Base-by-base conservation (phyloP, 2,797 vertebrate genomes). In the Poeciliopsis gracilis region DNA sequence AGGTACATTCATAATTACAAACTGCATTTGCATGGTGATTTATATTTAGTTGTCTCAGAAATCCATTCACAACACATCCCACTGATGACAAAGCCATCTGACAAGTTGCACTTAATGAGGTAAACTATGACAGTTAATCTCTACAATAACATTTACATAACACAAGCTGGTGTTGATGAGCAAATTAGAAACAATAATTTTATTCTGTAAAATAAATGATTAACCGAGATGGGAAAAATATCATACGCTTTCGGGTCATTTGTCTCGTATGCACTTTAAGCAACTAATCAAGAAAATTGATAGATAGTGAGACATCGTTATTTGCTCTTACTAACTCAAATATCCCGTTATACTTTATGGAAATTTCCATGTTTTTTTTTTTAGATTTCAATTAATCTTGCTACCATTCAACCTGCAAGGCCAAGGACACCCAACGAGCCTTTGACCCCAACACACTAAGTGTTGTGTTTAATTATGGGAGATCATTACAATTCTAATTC, bases 41-140 rank as follows among this genome's bases (percentile, higher is more conserved):
- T 87, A 76, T 81, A 86, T 91, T 88, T 90, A 91, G 90, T 91
- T 88, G 86, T 90, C 86, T 80, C 43, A 16, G 70, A 67, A 76
- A 69, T 71, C 90, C 67, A 30, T 87, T 86, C 67, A 5, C 73
- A 83, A 75, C 81, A 55, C 69, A 78, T 89, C 86, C 76, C n/a
- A 4, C 76, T 77, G 87, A 83, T 85, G 88, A 89, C 86, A 86
- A 87, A 90, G 75, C 72, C 75, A 72, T 88, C 84, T 89, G 86
- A 93, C 90, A 85, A 66, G 77, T 82, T 59, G 10, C 36, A 77
- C 81, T 84, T 93, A 93, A 93, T 92, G 90, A 92, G 87, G 85
- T 88, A 89, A 91, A 91, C 86, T 10, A 49, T 77, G 87, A 86
- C 75, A 77, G 73, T 85, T 93, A 90, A 94, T 94, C 87, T 83